These are phyloP conservation scores for Eciton burchellii DNA, from an alignment of 1,140 invertebrate species.

Conservation along the genomic window DNA sequence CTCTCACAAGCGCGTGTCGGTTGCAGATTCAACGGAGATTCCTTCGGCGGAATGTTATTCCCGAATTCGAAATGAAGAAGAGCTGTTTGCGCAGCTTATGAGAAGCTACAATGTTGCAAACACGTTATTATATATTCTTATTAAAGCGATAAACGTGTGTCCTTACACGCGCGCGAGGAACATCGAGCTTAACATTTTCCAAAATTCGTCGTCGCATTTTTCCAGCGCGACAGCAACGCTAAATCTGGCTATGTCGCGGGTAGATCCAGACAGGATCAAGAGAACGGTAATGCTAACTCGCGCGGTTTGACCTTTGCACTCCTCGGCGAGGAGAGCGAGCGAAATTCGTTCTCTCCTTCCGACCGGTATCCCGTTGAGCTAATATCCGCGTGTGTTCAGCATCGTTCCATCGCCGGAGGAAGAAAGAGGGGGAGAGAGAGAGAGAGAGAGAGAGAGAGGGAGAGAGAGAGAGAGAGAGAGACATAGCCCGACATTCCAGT, in stretches of 20 bases:
- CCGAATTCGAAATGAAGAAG: background rate
- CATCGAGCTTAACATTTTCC: no score
- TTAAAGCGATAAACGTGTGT: no score
- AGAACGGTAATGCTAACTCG: background rate
- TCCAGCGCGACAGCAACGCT: background rate
- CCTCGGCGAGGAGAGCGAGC: constrained; percentile 3
- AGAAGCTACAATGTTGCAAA: no score
- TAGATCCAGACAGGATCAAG: background rate
- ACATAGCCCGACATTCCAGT: constrained; percentile 60
- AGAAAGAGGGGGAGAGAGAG: background rate
- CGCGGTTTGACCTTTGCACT: constrained; percentile 31
- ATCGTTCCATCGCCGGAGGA: background rate
- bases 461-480: constrained; percentile 4
- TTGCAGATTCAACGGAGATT: constrained; percentile 12
- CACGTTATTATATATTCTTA: no score
- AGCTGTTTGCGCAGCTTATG: no score
- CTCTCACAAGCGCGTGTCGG: background rate
- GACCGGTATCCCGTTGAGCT: constrained; percentile 44
- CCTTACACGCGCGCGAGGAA: no score
- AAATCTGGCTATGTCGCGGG: background rate
- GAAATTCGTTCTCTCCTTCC: background rate
- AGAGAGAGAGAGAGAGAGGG: background rate
- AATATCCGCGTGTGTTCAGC: constrained; percentile 61
- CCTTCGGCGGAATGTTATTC: no score
- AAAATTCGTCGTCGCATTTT: no score